Conservation (phyloP, 2,797 vertebrate genomes). For the Malacoctenus gilli region DNA sequence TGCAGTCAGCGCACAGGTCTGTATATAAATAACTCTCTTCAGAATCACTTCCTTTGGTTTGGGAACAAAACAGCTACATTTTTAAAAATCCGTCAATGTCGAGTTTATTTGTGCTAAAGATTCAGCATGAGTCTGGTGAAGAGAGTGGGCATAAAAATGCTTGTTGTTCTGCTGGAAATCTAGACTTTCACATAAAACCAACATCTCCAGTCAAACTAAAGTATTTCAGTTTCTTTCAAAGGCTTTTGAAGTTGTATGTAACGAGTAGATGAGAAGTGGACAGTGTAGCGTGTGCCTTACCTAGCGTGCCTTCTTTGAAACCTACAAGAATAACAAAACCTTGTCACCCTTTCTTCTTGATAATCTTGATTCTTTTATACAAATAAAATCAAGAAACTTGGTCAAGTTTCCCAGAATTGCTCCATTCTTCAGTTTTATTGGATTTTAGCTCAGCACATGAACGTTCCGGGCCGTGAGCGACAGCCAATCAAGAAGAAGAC, state of each 20-base stretch:
- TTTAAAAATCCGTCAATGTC: neutral
- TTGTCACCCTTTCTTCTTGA: neutral
- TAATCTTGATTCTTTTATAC: neutral
- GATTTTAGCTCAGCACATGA: too few species aligned
- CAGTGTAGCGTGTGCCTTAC: neutral
- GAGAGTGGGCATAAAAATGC: too few species aligned
- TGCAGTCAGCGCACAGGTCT: neutral
- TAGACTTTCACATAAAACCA: too few species aligned
- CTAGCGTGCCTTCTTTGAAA: neutral
- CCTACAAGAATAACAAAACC: neutral
- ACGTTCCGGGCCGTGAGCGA: too few species aligned
- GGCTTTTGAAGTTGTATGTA: too few species aligned
- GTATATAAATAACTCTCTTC: neutral
- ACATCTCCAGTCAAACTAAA: too few species aligned
- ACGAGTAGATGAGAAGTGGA: neutral
- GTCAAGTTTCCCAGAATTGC: neutral
- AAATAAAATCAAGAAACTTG: neutral
- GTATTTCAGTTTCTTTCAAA: too few species aligned
- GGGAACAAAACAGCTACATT: neutral
- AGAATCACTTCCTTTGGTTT: too few species aligned
- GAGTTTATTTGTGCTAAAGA: neutral
- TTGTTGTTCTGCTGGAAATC: too few species aligned
- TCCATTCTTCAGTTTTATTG: constrained; percentile 5
- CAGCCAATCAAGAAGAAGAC: too few species aligned
- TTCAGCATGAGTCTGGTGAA: too few species aligned